Conservation (phyloP, 1,140 invertebrate species). For the Drosophila triauraria region DNA sequence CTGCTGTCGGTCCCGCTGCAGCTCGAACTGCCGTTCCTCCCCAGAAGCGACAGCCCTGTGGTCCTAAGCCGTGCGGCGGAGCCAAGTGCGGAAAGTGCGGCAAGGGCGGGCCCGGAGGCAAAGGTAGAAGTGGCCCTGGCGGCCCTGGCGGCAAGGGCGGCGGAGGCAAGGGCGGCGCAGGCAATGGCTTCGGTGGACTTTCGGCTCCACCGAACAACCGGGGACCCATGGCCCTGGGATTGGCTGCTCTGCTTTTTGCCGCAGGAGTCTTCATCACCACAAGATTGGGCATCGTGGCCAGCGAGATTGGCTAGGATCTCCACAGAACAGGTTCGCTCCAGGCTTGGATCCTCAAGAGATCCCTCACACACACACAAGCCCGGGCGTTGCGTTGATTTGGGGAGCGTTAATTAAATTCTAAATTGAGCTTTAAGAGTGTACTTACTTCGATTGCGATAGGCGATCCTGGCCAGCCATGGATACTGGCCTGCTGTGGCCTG, state of each 20-base stretch:
- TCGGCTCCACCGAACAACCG: constrained; percentile 29
- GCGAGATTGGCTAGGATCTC: constrained; percentile 46
- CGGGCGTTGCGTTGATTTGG: constrained; percentile 23
- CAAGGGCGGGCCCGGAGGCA: too few relatives aligned
- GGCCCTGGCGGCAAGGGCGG: neutral
- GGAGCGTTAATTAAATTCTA: constrained; percentile 21
- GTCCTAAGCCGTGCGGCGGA: constrained; percentile 27
- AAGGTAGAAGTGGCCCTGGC: neutral
- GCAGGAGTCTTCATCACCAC: constrained; percentile 52
- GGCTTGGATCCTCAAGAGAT: neutral
- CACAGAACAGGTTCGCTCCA: neutral
- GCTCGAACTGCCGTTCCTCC: neutral
- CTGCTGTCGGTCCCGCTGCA: neutral
- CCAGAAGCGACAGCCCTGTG: constrained; percentile 18
- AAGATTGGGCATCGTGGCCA: constrained; percentile 48
- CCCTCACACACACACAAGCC: neutral
- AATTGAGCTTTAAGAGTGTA: constrained; percentile 28
- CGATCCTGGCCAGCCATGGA: constrained; percentile 89
- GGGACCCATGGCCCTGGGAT: constrained; percentile 26
- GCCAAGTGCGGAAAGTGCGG: constrained; percentile 13
- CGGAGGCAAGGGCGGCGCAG: neutral
- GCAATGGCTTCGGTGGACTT: neutral
- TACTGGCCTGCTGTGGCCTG: constrained; percentile 88
- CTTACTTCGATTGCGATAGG: constrained; percentile 86
- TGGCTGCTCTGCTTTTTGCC: constrained; percentile 53